Base-by-base conservation (phyloP, 2,888 invertebrate genomes). In the Prostheceraeus crozeri region DNA sequence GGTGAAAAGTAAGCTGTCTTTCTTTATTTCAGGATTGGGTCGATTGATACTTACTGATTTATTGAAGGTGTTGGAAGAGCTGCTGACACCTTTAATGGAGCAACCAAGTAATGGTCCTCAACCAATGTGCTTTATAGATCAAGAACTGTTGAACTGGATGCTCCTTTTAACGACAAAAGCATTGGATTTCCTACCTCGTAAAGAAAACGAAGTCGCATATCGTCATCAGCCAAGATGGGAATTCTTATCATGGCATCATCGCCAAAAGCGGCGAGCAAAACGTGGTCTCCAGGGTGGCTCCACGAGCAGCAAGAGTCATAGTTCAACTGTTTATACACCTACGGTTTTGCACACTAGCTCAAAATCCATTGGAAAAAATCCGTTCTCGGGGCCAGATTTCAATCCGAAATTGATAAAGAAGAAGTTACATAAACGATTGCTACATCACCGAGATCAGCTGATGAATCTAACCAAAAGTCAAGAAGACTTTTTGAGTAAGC, bases 391-490 rank as follows among this genome's bases (percentile, higher is more conserved):
- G n/a, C 64, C 72, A 36, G 36, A 36, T 16, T 36, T 36, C 36
- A n/a, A n/a, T n/a, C n/a, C n/a, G n/a, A 16, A 19, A 19, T 36
- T 36, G 4, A 36, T 19, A 16, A 23, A 28, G 1, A 64, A 71
- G 35, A 70, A 71, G 70, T 78, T 84, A 65, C 84, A 84, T 72
- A 85, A 85, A 74, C 82, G 85, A 67, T 78, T 85, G 61, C 80
- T 84, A 75, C 83, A 84, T 65, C 81, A 81, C 72, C 82, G 82
- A 68, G 82, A 82, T 66, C 81, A 81, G 63, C 70, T 85, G 71
- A 83, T 84, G 68, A 84, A 84, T 69, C 74, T 84, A 57, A 84
- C 85, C 68, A 82, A 83, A 36, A 81, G 82, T 1, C 78, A 83
- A 63, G 81, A 83, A 65, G 82, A 81, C 23, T 80, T 82, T 78